phyloP scores from a whole-genome alignment of 2,797 vertebrate genomes.

The Rhadinocentrus ornatus region DNA sequence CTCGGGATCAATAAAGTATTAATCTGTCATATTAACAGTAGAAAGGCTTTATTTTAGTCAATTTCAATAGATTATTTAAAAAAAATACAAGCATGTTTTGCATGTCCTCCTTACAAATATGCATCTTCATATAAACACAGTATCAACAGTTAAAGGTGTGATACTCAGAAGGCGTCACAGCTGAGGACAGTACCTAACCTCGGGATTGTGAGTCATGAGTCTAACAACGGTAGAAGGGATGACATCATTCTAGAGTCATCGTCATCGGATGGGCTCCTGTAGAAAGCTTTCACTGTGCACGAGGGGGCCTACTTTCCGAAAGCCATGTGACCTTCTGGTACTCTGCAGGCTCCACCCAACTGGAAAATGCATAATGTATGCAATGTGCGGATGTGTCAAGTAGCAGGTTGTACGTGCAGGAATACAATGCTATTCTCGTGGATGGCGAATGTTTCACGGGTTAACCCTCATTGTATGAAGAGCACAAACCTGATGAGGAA shows the following conservation, averaged over 20 bases:
- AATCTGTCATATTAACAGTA: not conserved
- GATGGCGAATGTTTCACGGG: slow-evolving; percentile 7
- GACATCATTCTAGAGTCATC: slow-evolving; percentile 84
- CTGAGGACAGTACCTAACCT: slow-evolving; percentile 75
- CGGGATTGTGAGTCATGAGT: slow-evolving; percentile 83
- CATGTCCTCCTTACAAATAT: not conserved
- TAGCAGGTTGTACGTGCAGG: slow-evolving; percentile 29
- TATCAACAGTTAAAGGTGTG: slow-evolving; percentile 4
- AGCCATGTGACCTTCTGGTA: slow-evolving; percentile 78
- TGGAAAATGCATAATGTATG: slow-evolving; percentile 67
- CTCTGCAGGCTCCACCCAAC: slow-evolving; percentile 74
- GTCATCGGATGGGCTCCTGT: slow-evolving; percentile 64
- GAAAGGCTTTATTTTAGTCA: not conserved
- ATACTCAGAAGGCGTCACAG: slow-evolving; percentile 64
- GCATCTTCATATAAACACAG: not conserved
- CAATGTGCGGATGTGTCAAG: slow-evolving; percentile 48
- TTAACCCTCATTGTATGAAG: not conserved
- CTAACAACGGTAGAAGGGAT: slow-evolving; percentile 66
- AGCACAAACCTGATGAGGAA: slow-evolving; percentile 26
- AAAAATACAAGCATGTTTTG: slow-evolving; percentile 8
- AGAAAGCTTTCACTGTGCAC: slow-evolving; percentile 66
- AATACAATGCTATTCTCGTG: slow-evolving; percentile 18
- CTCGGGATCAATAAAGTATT: not conserved
- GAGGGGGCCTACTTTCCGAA: slow-evolving; percentile 71
- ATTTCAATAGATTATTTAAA: not conserved